phyloP scores from a whole-genome alignment of 2,888 invertebrate genomes.

The Nasonovia ribisnigri region DNA sequence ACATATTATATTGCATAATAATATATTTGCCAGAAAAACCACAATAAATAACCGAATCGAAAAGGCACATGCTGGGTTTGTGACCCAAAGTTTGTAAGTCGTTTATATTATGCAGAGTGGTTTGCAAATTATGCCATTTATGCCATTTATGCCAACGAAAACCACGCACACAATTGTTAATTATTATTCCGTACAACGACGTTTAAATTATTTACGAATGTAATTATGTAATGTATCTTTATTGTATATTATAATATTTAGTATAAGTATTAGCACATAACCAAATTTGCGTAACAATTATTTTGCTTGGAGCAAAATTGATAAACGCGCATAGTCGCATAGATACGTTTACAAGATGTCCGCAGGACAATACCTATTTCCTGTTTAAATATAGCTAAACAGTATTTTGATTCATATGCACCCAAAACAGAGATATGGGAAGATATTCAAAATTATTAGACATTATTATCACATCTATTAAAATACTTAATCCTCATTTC shows the following conservation, averaged over 20 bases:
- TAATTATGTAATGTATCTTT: background rate
- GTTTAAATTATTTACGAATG: background rate
- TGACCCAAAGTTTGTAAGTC: slow-evolving; percentile 18
- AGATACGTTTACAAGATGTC: background rate
- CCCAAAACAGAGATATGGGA: no score
- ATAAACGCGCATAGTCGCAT: background rate
- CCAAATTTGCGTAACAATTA: background rate
- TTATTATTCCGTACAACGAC: background rate
- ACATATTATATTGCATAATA: background rate
- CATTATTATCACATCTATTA: no score
- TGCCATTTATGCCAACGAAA: background rate
- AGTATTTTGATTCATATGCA: background rate
- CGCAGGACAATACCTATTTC: background rate
- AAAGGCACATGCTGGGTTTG: slow-evolving; percentile 29
- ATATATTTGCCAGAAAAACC: slow-evolving; percentile 14
- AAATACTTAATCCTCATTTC: no score
- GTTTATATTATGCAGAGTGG: background rate
- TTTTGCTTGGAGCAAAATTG: background rate
- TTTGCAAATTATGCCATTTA: background rate
- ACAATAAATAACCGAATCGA: slow-evolving; percentile 51
- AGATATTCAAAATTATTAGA: no score
- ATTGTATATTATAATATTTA: background rate
- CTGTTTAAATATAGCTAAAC: background rate
- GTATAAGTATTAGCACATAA: background rate
- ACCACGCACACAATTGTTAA: background rate